Evolutionary conservation across 1,140 invertebrate species (phyloP).

Genomic region (Plectrocnemia conspersa): DNA sequence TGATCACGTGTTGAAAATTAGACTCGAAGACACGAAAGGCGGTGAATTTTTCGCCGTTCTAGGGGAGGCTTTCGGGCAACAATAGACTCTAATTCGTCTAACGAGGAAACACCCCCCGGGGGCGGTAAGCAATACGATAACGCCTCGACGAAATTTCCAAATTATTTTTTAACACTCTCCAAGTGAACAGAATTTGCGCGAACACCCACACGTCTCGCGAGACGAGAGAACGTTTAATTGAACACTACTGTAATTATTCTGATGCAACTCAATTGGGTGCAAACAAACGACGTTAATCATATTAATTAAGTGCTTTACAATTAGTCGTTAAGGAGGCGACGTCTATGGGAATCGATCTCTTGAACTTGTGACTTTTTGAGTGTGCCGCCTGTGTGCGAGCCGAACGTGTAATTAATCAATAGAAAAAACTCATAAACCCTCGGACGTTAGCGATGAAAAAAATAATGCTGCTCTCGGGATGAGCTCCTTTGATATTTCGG

Average conservation of each 20-base stretch:
- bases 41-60: constrained; percentile 7
- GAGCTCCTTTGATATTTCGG: too few species aligned
- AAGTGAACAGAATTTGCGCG: too few species aligned
- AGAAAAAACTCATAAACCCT: too few species aligned
- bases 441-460: too few species aligned
- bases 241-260: constrained; percentile 21
- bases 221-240: constrained; percentile 9
- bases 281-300: constrained; percentile 25
- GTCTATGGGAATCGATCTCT: constrained; percentile 19
- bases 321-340: constrained; percentile 4
- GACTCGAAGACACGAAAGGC: too few species aligned
- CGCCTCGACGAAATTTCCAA: too few species aligned
- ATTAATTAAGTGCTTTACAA: constrained; percentile 22
- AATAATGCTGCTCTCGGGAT: too few species aligned
- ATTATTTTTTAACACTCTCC: too few species aligned
- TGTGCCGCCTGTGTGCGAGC: neutral
- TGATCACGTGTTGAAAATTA: too few species aligned
- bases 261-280: constrained; percentile 26
- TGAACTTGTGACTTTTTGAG: constrained; percentile 14
- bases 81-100: constrained; percentile 23
- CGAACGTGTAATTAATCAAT: constrained; percentile 21
- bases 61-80: constrained; percentile 8
- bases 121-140: constrained; percentile 19
- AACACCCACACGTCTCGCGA: too few species aligned
- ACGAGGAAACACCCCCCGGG: constrained; percentile 21